A percentile compares a stretch with the other conserved stretches of the same genome.
Evolutionary conservation across 2,113 vertebrate species (phyloP).

Genomic region (Gymnogyps californianus): DNA sequence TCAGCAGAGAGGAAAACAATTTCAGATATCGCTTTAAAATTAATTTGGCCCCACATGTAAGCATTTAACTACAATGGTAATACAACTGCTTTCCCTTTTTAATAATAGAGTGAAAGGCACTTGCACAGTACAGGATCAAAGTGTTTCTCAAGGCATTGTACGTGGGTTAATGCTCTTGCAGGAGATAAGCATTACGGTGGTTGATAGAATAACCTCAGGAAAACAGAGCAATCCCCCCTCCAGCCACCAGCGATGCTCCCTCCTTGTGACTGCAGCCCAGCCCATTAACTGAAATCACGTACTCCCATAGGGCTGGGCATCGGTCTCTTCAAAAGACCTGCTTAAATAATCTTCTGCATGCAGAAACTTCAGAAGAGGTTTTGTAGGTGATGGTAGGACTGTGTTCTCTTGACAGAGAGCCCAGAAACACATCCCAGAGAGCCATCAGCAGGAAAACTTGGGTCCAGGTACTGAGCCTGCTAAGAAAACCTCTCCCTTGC

Average conservation of each 20-base stretch:
- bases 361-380: neutral
- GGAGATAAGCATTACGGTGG: neutral
- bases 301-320: rapidly evolving
- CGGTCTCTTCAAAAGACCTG: rapidly evolving
- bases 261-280: neutral
- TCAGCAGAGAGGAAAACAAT: neutral
- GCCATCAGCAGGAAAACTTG: neutral
- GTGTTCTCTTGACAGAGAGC: neutral
- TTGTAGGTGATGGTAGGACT: neutral
- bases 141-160: neutral
- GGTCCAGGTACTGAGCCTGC: neutral
- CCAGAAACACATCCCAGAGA: neutral
- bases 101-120: neutral
- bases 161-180: neutral
- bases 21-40: neutral
- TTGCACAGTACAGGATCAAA: neutral
- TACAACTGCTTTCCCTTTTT: neutral
- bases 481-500: neutral
- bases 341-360: neutral
- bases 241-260: neutral
- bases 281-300: rapidly evolving
- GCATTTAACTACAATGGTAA: neutral
- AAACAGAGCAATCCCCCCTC: neutral
- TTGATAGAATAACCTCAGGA: neutral
- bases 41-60: neutral